Evolutionary conservation across 2,113 vertebrate genomes (phyloP), one percentile per base, ranked within the genome.

Genomic region (Cichladusa arquata): DNA sequence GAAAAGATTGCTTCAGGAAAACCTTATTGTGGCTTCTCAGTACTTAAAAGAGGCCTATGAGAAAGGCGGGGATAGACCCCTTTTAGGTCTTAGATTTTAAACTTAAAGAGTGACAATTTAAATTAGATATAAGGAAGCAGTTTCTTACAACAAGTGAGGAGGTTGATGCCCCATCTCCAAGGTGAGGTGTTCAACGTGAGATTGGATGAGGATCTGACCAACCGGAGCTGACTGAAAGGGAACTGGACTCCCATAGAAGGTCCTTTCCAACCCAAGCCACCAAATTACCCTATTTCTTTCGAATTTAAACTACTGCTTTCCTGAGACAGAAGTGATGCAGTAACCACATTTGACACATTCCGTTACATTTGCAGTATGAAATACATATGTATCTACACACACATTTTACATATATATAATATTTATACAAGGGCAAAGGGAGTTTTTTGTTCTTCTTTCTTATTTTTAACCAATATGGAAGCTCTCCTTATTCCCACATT

Each of bases 81-180:
- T 58, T 66, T 38, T 45, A 33, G 19, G 16, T 64, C 19, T 18
- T 34, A 29, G 19, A 15, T 53, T 89, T 53, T 53, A 58, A 88
- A 45, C 12, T 20, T 45, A 38, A 38, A 74, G 38, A 60, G 13
- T 7, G 13, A 81, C 38, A 10, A 60, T 25, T 66, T 38, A 66
- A 33, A 38, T 51, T 29, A 29, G 15, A n/a, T 20, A 24, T 7
- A 38, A 67, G 24, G 45, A 73, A 51, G 28, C 34, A 7, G 11
- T 40, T 81, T 47, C 19, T 45, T 53, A n/a, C 15, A 57, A 25
- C 3, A 12, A 40, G 11, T 19, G 28, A 23, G 6, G 14, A 53
- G 19, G 29, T 28, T 0, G 1, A 66, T 0, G 0, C 3, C 13
- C 7, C 23, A 45, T 51, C 45, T 16, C 33, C 16, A 20, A 51